Conservation (phyloP, 2,888 invertebrate genomes). For the Athripsodes cinereus region DNA sequence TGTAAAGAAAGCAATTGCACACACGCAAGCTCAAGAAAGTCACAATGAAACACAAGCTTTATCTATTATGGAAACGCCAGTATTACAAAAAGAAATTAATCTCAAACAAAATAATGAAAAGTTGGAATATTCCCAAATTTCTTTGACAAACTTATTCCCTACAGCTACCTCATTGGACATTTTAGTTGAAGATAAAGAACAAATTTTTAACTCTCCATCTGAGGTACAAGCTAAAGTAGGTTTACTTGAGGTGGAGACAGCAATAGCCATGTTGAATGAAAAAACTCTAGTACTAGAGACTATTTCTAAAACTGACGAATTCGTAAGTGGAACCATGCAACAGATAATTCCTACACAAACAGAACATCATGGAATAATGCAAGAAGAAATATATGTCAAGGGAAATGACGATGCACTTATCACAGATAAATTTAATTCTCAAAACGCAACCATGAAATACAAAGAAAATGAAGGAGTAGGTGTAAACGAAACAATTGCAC, state of each 20-base stretch:
- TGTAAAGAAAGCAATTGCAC: constrained; percentile 35
- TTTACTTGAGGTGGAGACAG: constrained; percentile 35
- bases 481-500: constrained; percentile 8
- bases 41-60: constrained; percentile 32
- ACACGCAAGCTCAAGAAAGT: constrained; percentile 39
- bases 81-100: constrained; percentile 31
- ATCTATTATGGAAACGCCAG: constrained; percentile 25
- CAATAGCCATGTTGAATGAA: constrained; percentile 37
- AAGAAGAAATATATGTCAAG: not conserved
- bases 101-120: constrained; percentile 27
- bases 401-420: not conserved
- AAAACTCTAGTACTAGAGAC: constrained; percentile 40
- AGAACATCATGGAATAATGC: constrained; percentile 1
- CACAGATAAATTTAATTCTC: not conserved
- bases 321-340: constrained; percentile 27
- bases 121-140: constrained; percentile 38
- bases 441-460: constrained; percentile 2
- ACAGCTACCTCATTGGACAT: constrained; percentile 38
- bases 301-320: constrained; percentile 32
- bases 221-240: constrained; percentile 34
- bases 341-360: constrained; percentile 11
- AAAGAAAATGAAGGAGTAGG: constrained; percentile 6
- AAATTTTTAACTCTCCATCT: constrained; percentile 32
- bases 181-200: constrained; percentile 39
- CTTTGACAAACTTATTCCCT: constrained; percentile 39